These are phyloP conservation scores for Drosophila recens DNA, from an alignment of 2,888 invertebrate genomes.

Conservation along the genomic window DNA sequence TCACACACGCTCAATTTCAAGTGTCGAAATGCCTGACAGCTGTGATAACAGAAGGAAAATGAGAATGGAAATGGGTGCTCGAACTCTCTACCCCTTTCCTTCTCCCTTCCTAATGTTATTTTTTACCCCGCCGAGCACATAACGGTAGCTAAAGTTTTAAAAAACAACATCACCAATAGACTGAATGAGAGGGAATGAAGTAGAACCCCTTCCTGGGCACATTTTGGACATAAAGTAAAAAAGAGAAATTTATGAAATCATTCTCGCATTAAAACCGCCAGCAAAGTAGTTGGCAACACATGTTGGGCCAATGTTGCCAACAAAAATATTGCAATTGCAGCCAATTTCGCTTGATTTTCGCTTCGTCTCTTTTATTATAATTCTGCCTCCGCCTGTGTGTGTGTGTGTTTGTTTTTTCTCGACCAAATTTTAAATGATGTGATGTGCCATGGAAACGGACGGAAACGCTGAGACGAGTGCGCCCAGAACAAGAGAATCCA, in stretches of 20 bases:
- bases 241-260: slow-evolving; percentile 59
- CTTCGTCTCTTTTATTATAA: slow-evolving; percentile 42
- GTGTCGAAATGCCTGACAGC: slow-evolving; percentile 77
- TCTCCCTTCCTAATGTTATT: background rate
- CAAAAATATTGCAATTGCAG: slow-evolving; percentile 67
- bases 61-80: slow-evolving; percentile 33
- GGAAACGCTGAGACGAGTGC: slow-evolving; percentile 41
- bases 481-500: slow-evolving; percentile 72
- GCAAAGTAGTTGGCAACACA: slow-evolving; percentile 59
- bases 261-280: slow-evolving; percentile 66
- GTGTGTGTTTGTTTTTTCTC: slow-evolving; percentile 7
- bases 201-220: background rate
- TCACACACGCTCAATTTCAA: slow-evolving; percentile 72
- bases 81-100: slow-evolving; percentile 3
- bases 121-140: slow-evolving; percentile 35
- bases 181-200: too few species aligned
- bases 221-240: background rate
- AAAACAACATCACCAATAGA: slow-evolving; percentile 54
- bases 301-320: slow-evolving; percentile 56
- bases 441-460: slow-evolving; percentile 25
- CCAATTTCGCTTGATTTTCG: slow-evolving; percentile 53
- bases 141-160: slow-evolving; percentile 57
- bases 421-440: slow-evolving; percentile 36
- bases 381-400: slow-evolving; percentile 9
- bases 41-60: slow-evolving; percentile 73